Evolutionary conservation across 1,140 invertebrate genomes (phyloP).

Genomic region (Coptotermes formosanus): DNA sequence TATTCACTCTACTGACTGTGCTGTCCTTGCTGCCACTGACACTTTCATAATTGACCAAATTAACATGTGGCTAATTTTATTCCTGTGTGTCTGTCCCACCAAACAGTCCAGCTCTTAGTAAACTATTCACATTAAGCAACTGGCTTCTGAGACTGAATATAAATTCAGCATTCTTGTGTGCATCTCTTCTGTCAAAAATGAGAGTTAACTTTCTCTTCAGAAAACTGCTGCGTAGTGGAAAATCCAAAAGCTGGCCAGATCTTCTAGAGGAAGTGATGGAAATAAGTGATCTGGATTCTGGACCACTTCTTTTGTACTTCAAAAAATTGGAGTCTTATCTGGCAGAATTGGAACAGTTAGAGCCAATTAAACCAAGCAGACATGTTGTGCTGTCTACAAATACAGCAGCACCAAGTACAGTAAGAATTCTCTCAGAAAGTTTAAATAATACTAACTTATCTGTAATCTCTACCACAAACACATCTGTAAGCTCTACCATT

Average conservation of each 20-base stretch:
- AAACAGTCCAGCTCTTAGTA: too few species aligned
- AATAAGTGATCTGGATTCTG: neutral
- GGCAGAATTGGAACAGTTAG: neutral
- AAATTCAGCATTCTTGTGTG: too few species aligned
- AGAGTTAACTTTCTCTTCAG: neutral
- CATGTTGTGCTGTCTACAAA: neutral
- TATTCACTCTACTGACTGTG: too few species aligned
- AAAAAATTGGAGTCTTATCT: neutral
- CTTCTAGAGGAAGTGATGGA: neutral
- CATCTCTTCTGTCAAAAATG: too few species aligned
- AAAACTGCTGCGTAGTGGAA: neutral
- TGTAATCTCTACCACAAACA: neutral
- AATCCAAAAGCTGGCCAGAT: neutral
- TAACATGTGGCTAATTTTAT: too few species aligned
- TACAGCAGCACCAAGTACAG: neutral
- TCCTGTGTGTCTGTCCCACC: too few species aligned
- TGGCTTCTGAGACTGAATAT: too few species aligned
- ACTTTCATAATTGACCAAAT: too few species aligned
- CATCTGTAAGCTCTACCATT: neutral
- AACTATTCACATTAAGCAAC: too few species aligned
- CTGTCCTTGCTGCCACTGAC: too few species aligned
- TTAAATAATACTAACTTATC: neutral
- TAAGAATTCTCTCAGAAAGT: neutral
- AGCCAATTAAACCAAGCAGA: neutral
- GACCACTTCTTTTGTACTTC: neutral